Base-by-base conservation (phyloP, 2,113 vertebrate genomes). In the Plecotus auritus region DNA sequence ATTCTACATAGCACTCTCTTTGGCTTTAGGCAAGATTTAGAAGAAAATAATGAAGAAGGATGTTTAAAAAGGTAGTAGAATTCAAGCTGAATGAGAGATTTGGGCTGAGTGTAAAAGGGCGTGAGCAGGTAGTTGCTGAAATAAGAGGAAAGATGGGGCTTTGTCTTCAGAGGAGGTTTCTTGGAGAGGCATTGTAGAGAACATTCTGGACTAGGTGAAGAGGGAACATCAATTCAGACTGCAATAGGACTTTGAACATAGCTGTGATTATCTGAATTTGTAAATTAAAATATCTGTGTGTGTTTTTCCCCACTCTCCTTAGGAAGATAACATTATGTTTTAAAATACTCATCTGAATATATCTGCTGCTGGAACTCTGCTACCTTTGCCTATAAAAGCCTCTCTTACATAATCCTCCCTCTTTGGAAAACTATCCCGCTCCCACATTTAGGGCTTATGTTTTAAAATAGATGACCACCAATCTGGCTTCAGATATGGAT, bases 41-140 rank as follows among this genome's bases (percentile, higher is more conserved):
- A 82, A 61, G 49, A 56, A 94, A 76, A 80, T 49, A 83, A 45
- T 47, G 26, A 84, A 30, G 66, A 56, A 72, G 14, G 5, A 47
- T 69, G 54, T n/a, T 95, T 95, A 61, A 74, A 94, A 85, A 40
- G 18, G 18, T 59, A 40, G 10, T 51, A 83, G 40, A 94, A 89
- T 93, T 40, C 91, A 73, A 74, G 35, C 26, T 87, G 49, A 78
- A 77, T 42, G 26, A 89, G 72, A 77, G 26, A 40, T 83, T 67
- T 69, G 1, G 26, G 37, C 7, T 88, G 17, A 40, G 3, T 73
- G 9, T 37, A 10, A 73, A 85, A 81, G 30, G 22, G 11, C 1
- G 51, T 88, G n/a, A 35, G 0, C 26, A 74, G 12, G 18, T 72
- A 76, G 54, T 59, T 88, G n/a, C 26, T 83, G 72, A 80, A 64